Evolutionary conservation across 2,113 vertebrate species (phyloP), one percentile per base, ranked within the genome.

Genomic region (Cynoglossus semilaevis): DNA sequence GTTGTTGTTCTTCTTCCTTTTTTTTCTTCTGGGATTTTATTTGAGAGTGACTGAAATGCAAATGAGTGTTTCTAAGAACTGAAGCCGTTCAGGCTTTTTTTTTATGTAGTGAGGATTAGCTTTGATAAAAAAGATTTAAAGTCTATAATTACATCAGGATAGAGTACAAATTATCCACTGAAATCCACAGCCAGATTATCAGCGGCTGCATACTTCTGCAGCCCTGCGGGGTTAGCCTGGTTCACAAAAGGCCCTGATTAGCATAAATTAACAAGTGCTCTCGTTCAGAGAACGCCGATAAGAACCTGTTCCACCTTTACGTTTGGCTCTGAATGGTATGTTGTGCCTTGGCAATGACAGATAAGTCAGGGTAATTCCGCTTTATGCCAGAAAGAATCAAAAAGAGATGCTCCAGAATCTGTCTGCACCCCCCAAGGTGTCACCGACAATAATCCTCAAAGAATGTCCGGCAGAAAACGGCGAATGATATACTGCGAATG

Each of bases 311-410:
- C 91, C 93, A 95, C 93, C 93, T 96, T 93, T 92, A 86, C 92
- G 4, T 88, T 91, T 90, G 92, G 91, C 90, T 91, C 87, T 89
- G 88, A 92, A 92, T 91, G 92, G 92, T 93, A 93, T 92, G 92
- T 94, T 94, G 93, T 94, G 94, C 92, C 94, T 95, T 93, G 94
- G 92, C 92, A 93, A 92, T 94, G 93, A 94, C 93, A 94, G 94
- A 95, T 96, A 94, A 95, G 91, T 96, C 93, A 91, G 90, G 90
- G 90, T 96, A 96, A 97, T 96, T 96, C 93, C 90, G 88, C 91
- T 91, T 89, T 79, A 89, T 90, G 89, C 89, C 81, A 82, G 68
- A 50, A 80, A 43, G 12, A 43, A 43, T 15, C 15, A 43, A 53
- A 93, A 93, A 94, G 94, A 88, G 91, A 92, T 93, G 91, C 93